Evolutionary conservation across 2,797 vertebrate genomes (phyloP).

Genomic region (Sternotherus odoratus): DNA sequence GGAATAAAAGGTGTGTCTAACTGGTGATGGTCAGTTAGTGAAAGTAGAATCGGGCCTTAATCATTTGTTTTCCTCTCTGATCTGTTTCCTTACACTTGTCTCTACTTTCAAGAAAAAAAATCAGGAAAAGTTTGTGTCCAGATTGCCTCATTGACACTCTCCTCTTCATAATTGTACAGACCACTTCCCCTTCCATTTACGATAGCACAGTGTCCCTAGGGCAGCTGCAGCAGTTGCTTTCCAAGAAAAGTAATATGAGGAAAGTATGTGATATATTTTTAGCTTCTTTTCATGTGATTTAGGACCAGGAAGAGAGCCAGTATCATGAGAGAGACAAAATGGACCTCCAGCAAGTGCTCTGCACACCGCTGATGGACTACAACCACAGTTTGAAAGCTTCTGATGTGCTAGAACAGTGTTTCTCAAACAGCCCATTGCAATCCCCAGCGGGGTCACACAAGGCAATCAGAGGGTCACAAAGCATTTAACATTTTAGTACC

Average conservation of each 20-base stretch:
- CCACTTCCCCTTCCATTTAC: neutral
- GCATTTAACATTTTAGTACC: neutral
- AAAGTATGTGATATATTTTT: neutral
- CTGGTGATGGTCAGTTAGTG: neutral
- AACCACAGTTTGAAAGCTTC: neutral
- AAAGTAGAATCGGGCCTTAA: neutral
- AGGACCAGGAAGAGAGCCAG: neutral
- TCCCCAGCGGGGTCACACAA: neutral
- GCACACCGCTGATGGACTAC: neutral
- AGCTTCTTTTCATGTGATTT: neutral
- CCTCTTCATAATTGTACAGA: neutral
- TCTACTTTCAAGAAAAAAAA: neutral
- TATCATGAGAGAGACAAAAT: neutral
- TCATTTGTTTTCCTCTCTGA: neutral
- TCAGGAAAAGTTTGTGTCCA: neutral
- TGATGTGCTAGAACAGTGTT: neutral
- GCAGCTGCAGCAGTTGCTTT: neutral
- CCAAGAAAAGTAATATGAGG: neutral
- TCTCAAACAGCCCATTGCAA: neutral
- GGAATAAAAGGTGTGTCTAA: neutral
- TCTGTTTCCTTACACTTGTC: neutral
- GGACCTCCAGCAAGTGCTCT: neutral
- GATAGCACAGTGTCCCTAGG: neutral
- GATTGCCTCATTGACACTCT: neutral
- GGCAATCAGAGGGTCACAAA: neutral